phyloP scores from a whole-genome alignment of 92 coral and sea anemone species.

The Epizoanthus illoricatus region DNA sequence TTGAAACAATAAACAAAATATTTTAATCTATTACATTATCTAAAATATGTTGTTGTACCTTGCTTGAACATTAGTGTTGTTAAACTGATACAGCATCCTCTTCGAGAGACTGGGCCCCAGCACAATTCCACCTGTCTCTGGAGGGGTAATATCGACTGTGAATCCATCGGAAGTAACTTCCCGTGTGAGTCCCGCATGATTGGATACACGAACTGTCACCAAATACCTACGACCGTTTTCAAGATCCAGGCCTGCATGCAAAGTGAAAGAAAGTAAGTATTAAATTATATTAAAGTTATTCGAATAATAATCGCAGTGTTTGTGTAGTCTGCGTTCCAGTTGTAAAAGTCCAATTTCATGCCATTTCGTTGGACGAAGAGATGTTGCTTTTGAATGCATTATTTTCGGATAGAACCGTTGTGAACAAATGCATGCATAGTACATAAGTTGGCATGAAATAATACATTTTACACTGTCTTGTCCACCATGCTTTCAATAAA shows the following conservation, averaged over 20 bases:
- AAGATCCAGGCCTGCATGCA: constrained; percentile 58
- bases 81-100: not conserved
- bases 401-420: no score
- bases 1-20: not conserved
- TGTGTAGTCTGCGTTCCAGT: no score
- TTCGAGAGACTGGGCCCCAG: constrained; percentile 42
- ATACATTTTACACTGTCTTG: no score
- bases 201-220: constrained; percentile 63
- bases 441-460: no score
- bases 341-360: no score
- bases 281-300: no score
- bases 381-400: no score
- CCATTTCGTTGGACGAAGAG: no score
- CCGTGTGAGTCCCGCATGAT: constrained; percentile 69
- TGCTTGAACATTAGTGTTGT: constrained; percentile 19
- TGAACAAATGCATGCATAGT: no score
- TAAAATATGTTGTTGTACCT: not conserved
- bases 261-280: no score
- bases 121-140: constrained; percentile 52
- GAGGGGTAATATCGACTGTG: constrained; percentile 76
- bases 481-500: no score
- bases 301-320: no score
- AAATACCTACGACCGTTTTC: constrained; percentile 67
- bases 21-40: not conserved
- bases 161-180: constrained; percentile 73